Percentiles rank a stretch among this genome's conserved stretches.
Evolutionary conservation across 64 coral and sea anemone genomes (phyloP).

Genomic region (Trachythela sp.): DNA sequence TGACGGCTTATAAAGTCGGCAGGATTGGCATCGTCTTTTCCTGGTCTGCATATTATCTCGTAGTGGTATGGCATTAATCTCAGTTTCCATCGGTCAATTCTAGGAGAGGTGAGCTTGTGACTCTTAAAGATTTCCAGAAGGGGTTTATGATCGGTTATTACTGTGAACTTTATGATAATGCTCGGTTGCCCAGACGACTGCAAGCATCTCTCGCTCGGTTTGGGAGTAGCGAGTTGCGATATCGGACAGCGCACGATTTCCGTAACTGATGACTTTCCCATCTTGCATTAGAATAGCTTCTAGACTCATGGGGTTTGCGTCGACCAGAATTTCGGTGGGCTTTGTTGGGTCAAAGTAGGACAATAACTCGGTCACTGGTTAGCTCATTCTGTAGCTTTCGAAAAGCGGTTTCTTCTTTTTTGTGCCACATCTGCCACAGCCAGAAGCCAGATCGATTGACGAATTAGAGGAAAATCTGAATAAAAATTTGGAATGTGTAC

Average conservation of each 20-base stretch:
- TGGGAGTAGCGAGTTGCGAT: too few relatives aligned
- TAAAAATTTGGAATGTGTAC: too few relatives aligned
- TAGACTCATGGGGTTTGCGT: constrained; percentile 43
- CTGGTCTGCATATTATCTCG: constrained; percentile 40
- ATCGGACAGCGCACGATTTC: constrained; percentile 59
- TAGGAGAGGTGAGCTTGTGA: constrained; percentile 36
- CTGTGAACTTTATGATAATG: constrained; percentile 50
- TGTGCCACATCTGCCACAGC: too few relatives aligned
- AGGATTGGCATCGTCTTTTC: constrained; percentile 57
- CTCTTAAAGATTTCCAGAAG: constrained; percentile 57
- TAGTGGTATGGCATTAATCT: constrained; percentile 42
- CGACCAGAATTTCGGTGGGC: constrained; percentile 48
- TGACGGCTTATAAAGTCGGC: constrained; percentile 70
- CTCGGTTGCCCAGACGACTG: constrained; percentile 33
- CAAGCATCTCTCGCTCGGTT: constrained; percentile 68
- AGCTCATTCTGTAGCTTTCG: constrained; percentile 41
- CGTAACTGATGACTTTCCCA: constrained; percentile 61
- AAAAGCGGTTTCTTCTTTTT: constrained; percentile 53
- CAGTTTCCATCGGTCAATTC: constrained; percentile 45
- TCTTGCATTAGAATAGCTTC: constrained; percentile 42
- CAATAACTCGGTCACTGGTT: constrained; percentile 48
- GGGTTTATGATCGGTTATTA: constrained; percentile 57
- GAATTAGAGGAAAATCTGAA: too few relatives aligned
- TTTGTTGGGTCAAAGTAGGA: constrained; percentile 54
- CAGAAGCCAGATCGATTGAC: too few relatives aligned